phyloP scores from a whole-genome alignment of 92 coral and sea anemone species.

The Epizoanthus rinbou region DNA sequence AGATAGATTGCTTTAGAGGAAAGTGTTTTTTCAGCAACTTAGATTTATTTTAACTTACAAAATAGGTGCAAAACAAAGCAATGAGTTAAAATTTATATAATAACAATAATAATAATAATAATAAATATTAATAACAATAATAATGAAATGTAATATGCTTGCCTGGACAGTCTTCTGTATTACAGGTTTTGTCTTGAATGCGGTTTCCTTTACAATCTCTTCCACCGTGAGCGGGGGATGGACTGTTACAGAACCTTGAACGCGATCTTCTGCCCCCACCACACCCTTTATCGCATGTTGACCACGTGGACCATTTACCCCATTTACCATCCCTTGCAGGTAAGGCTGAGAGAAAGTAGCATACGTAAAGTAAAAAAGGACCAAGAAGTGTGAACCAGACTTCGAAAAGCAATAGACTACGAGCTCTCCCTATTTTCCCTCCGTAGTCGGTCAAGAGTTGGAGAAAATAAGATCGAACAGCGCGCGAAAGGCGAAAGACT shows the following conservation, averaged over 20 bases:
- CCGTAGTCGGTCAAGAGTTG: too few relatives aligned
- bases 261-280: constrained; percentile 56
- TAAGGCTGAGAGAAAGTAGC: constrained; percentile 13
- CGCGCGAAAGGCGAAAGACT: too few relatives aligned
- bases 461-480: too few relatives aligned
- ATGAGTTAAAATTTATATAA: too few relatives aligned
- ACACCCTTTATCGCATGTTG: constrained; percentile 62
- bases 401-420: too few relatives aligned
- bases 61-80: too few relatives aligned
- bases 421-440: too few relatives aligned
- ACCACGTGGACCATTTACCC: constrained; percentile 68
- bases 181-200: constrained; percentile 50
- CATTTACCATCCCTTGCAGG: constrained; percentile 58
- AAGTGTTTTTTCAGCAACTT: too few relatives aligned
- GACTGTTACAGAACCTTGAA: constrained; percentile 66
- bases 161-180: constrained; percentile 65
- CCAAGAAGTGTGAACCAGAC: neutral
- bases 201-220: constrained; percentile 44
- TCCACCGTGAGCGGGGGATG: constrained; percentile 66
- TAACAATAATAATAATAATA: too few relatives aligned
- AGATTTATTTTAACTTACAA: too few relatives aligned
- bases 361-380: neutral
- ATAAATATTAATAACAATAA: too few relatives aligned
- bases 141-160: neutral
- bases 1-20: too few relatives aligned